These are phyloP conservation scores for Carapus acus DNA, from an alignment of 2,797 vertebrate genomes.

Conservation along the genomic window DNA sequence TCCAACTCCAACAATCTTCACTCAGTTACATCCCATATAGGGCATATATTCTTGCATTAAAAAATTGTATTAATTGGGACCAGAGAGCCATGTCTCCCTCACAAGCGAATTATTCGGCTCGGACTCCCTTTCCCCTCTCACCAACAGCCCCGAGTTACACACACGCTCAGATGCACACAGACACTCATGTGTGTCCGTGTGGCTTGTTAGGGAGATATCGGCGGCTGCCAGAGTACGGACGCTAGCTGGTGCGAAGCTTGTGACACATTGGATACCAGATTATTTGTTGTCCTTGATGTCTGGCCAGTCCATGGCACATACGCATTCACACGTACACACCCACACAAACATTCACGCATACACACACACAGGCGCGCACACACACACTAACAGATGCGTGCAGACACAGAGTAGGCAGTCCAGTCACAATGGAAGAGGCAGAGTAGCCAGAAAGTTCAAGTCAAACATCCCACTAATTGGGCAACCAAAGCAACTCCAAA, in stretches of 20 bases:
- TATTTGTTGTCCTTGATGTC: constrained; percentile 21
- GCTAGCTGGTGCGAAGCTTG: neutral
- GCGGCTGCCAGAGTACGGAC: constrained; percentile 13
- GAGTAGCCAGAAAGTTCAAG: constrained; percentile 21
- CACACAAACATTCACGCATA: constrained; percentile 2
- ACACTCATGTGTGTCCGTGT: neutral
- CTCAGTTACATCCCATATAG: constrained; percentile 53
- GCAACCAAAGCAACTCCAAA: constrained; percentile 40
- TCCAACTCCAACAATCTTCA: constrained; percentile 72
- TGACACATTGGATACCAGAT: constrained; percentile 24
- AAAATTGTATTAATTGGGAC: constrained; percentile 53
- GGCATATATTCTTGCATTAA: constrained; percentile 7
- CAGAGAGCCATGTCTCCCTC: constrained; percentile 37
- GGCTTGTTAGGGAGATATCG: constrained; percentile 10
- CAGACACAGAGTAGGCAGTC: constrained; percentile 1
- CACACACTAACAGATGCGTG: constrained; percentile 2
- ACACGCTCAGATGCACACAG: constrained; percentile 1
- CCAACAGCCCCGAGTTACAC: no score
- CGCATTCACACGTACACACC: constrained; percentile 16
- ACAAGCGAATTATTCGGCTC: no score
- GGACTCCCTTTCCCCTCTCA: constrained; percentile 10
- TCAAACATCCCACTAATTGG: constrained; percentile 32
- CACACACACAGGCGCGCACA: constrained; percentile 9
- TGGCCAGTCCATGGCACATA: neutral
- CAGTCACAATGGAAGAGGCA: constrained; percentile 22